A percentile compares a stretch with the other conserved stretches of the same genome.
Evolutionary conservation across 1,140 invertebrate species (phyloP).

Genomic region (Drosophila oshimai): DNA sequence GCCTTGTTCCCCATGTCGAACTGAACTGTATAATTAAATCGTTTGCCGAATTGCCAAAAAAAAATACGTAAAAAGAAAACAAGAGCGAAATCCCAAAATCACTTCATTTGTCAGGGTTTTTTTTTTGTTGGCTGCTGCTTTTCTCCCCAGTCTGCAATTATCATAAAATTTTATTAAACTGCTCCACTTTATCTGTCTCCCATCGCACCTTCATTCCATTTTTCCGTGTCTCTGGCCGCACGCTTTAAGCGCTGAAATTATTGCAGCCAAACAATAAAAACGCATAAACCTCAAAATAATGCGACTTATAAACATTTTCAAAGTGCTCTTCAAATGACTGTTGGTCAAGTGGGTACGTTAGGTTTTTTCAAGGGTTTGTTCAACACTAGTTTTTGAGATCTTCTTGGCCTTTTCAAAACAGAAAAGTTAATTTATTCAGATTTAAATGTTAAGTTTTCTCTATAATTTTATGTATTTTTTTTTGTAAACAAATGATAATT

Average conservation of each 20-base stretch:
- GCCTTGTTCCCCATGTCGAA: not conserved
- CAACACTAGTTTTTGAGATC: no score
- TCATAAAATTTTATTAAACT: constrained; percentile 75
- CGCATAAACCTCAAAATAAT: constrained; percentile 72
- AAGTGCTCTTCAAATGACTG: not conserved
- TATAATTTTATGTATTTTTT: no score
- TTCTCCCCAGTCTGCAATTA: constrained; percentile 58
- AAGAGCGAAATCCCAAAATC: constrained; percentile 39
- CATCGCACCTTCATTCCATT: constrained; percentile 24
- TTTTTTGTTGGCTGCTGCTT: not conserved
- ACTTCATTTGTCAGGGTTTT: constrained; percentile 67
- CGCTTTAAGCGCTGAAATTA: constrained; percentile 75
- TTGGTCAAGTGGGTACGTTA: not conserved
- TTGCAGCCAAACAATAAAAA: constrained; percentile 74
- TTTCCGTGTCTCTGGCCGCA: constrained; percentile 34
- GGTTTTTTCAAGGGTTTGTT: not conserved
- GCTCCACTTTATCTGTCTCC: constrained; percentile 73
- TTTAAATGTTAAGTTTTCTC: no score
- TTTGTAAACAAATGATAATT: no score
- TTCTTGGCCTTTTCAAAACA: no score
- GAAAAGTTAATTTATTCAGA: no score
- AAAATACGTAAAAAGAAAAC: constrained; percentile 20
- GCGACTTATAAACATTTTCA: constrained; percentile 50
- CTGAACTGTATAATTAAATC: constrained; percentile 57
- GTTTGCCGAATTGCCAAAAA: constrained; percentile 32